Evolutionary conservation across 2,888 invertebrate species (phyloP), one percentile per base, ranked within the genome.

Genomic region (Dryocosmus kuriphilus): DNA sequence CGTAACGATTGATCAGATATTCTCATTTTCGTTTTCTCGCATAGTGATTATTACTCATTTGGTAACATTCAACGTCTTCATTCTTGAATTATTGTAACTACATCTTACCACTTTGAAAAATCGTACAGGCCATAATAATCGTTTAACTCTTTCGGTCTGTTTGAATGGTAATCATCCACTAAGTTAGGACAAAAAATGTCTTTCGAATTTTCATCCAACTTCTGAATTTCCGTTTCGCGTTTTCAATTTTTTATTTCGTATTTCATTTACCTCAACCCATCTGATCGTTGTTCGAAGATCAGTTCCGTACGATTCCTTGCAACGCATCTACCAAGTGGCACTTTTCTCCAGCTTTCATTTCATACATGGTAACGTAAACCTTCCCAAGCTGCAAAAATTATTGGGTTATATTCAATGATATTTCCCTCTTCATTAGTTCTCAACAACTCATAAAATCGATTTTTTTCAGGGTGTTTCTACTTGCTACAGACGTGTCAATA

Each of bases 201-300:
- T 19, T 83, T 85, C 60, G 87, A 86, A 16, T 85, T 75, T 32
- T 22, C 22, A 61, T 75, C 19, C 55, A 84, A 74, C 11, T 75
- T 46, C 77, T 77, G 51, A 22, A 84, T 76, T 63, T 82, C 78
- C 60, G n/a, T 63, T 51, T 24, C 32, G 30, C n/a, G 76, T 14
- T 75, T 82, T 83, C 16, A 83, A 35, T 75, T 77, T 82, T 67
- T 73, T 76, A 76, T 62, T 81, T 71, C 83, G 74, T 14, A 80
- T 73, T 38, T 78, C 67, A 74, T 77, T 78, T 14, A 87, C 79
- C 79, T 88, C 86, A 67, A 90, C 75, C 89, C 90, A 90, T 84
- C 85, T 81, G 63, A 90, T 86, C 38, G 86, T 88, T 57, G 90
- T 90, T 6, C 78, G 55, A 9, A 85, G 79, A 82, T 90, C 89